A percentile compares a stretch with the other conserved stretches of the same genome.
These are phyloP conservation scores for Natrix natrix DNA, from an alignment of 2,797 vertebrate species.

Conservation along the genomic window DNA sequence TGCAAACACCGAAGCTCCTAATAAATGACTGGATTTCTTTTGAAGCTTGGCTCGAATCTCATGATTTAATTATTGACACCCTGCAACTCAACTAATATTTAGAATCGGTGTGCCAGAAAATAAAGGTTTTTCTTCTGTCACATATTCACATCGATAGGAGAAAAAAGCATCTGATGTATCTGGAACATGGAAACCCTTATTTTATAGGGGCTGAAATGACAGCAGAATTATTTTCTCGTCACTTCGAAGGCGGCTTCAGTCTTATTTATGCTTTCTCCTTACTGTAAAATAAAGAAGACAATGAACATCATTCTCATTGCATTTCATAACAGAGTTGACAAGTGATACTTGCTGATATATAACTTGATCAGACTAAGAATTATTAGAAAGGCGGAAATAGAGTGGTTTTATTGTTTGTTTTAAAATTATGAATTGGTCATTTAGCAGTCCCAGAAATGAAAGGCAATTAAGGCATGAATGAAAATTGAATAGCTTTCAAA, in stretches of 20 bases:
- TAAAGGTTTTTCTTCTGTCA: not conserved
- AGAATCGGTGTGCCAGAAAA: not conserved
- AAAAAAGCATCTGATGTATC: not conserved
- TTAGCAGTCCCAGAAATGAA: not conserved
- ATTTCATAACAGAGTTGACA: not conserved
- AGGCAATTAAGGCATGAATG: not conserved
- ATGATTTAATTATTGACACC: no score
- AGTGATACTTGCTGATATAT: not conserved
- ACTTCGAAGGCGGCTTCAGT: not conserved
- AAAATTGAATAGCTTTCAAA: not conserved
- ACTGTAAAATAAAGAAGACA: not conserved
- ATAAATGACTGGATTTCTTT: no score
- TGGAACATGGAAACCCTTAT: not conserved
- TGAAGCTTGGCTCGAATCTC: no score
- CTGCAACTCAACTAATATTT: not conserved
- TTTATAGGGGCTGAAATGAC: not conserved
- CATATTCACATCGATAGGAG: not conserved
- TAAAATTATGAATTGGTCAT: not conserved
- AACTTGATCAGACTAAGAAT: not conserved
- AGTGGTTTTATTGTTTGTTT: not conserved
- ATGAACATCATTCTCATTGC: not conserved
- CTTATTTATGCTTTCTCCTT: not conserved
- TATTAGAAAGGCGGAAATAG: not conserved
- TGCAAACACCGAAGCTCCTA: no score
- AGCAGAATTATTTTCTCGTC: not conserved